Percentiles rank a stretch among this genome's conserved stretches.
Conservation (phyloP, 2,888 invertebrate genomes). For the Melanargia galathea region DNA sequence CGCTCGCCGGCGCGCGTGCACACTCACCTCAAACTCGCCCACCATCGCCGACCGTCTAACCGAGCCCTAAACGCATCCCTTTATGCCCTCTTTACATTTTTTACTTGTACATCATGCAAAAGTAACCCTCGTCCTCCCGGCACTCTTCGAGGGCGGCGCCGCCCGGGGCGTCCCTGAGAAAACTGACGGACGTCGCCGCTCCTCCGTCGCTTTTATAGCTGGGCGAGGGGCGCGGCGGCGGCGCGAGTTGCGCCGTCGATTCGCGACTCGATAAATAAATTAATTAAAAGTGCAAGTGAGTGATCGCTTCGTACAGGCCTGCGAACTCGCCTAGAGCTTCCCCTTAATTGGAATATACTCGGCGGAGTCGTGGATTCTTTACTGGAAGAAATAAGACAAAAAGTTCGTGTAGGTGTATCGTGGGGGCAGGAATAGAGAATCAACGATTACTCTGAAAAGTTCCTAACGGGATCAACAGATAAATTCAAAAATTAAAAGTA, state of each 20-base stretch:
- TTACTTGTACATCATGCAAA: slow-evolving; percentile 57
- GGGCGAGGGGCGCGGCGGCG: slow-evolving; percentile 65
- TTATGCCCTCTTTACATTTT: slow-evolving; percentile 59
- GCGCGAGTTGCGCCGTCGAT: slow-evolving; percentile 80
- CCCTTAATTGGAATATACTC: slow-evolving; percentile 75
- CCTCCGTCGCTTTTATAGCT: slow-evolving; percentile 68
- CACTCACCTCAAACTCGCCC: slow-evolving; percentile 77
- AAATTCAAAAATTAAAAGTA: slow-evolving; percentile 2
- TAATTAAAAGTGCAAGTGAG: slow-evolving; percentile 83
- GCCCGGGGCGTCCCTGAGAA: slow-evolving; percentile 70
- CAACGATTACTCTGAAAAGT: not conserved
- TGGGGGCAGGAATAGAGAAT: not conserved
- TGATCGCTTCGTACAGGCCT: slow-evolving; percentile 76
- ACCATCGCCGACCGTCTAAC: slow-evolving; percentile 48
- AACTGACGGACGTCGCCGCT: slow-evolving; percentile 75
- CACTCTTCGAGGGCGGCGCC: slow-evolving; percentile 62
- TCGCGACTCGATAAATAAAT: slow-evolving; percentile 82
- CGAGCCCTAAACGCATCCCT: slow-evolving; percentile 61
- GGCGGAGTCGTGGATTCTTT: slow-evolving; percentile 59
- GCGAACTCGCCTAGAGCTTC: slow-evolving; percentile 67
- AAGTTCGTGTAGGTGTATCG: not conserved
- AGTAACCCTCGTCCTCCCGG: slow-evolving; percentile 70
- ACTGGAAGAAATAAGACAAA: slow-evolving; percentile 42
- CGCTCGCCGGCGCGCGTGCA: slow-evolving; percentile 61
- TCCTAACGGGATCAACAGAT: too few species aligned